Evolutionary conservation across 1,140 invertebrate species (phyloP), one percentile per base, ranked within the genome.

Genomic region (Microplitis mediator): DNA sequence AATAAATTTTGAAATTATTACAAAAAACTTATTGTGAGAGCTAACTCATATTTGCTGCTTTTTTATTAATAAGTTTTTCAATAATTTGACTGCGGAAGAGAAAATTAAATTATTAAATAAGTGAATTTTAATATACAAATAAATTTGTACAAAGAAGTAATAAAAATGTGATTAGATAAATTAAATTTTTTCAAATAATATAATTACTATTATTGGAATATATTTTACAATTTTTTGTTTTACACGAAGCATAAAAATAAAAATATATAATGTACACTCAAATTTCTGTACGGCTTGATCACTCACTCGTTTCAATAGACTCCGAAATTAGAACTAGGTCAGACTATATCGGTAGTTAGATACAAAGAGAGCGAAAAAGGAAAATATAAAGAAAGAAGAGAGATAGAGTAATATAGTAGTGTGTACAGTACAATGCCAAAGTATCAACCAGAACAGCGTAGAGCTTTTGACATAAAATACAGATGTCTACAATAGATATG

Each of bases 401-500:
- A 34, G 31, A 34, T 34, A 34, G 31, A 34, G 3, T 31, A 23
- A 60, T 60, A 16, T 39, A 4, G 34, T 62, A 34, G 58, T 31
- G 58, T 61, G 34, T 34, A 71, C 61, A 61, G 74, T 64, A 78
- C 75, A 79, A 77, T 75, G 60, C 75, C 62, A 34, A 69, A 74
- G 35, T 63, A 74, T 75, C 76, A 74, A 76, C 51, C 66, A 63
- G 70, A 51, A 60, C 51, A 69, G 68, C 50, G 68, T 79, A 74
- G 74, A 72, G 69, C 52, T 45, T 45, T 67, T 32, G 68, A 35
- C 73, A 71, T 71, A 77, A 77, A 79, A 79, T 74, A 75, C 72
- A 75, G 51, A 77, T 76, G 56, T 76, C 72, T 79, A 67, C 51
- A 35, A 51, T 73, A 73, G 76, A 76, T 75, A 77, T 51, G 64